Evolutionary conservation across 2,113 vertebrate genomes (phyloP).

Genomic region (Spermophilus dauricus): DNA sequence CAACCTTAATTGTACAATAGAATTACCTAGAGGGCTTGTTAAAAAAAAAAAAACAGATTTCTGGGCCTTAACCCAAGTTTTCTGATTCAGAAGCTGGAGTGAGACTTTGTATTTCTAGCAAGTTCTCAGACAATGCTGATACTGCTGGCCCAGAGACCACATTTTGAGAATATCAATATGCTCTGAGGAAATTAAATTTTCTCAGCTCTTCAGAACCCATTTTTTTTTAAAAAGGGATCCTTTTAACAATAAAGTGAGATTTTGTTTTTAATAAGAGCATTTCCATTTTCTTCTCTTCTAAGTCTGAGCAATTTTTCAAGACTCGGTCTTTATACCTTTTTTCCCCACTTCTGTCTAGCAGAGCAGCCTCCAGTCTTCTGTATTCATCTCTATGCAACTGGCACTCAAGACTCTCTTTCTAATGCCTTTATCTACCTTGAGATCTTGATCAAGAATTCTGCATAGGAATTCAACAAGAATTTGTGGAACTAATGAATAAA

Average conservation of each 20-base stretch:
- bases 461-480: not conserved
- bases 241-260: not conserved
- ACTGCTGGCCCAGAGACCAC: not conserved
- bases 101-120: not conserved
- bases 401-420: not conserved
- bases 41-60: not conserved
- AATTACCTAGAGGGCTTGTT: not conserved
- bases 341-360: not conserved
- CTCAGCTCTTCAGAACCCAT: not conserved
- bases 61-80: not conserved
- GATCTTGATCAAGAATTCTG: not conserved
- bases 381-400: not conserved
- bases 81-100: not conserved
- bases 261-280: not conserved
- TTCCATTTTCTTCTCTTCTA: not conserved
- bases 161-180: slow-evolving; percentile 53
- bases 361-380: not conserved
- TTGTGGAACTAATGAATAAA: not conserved
- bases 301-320: not conserved
- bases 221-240: not conserved
- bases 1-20: not conserved
- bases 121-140: not conserved
- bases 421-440: not conserved
- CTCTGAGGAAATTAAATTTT: not conserved
- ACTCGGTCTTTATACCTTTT: not conserved